phyloP scores from a whole-genome alignment of 1,140 invertebrate genomes.

The Macrobrachium nipponense region DNA sequence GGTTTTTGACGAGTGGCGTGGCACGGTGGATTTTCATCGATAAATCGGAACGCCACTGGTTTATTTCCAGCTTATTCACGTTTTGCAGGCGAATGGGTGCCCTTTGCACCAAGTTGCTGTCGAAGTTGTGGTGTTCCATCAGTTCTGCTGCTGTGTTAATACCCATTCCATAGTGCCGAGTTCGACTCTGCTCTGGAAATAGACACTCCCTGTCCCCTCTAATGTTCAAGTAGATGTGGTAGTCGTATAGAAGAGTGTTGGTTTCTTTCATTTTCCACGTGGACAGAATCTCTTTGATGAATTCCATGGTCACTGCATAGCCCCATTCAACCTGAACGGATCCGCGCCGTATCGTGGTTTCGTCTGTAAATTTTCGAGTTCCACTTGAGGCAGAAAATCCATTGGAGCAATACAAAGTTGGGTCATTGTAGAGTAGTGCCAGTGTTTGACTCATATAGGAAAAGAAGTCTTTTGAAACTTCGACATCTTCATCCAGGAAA shows the following conservation, averaged over 20 bases:
- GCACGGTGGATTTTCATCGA: background rate
- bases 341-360: constrained; percentile 66
- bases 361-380: background rate
- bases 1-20: background rate
- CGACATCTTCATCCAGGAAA: constrained; percentile 77
- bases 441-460: constrained; percentile 76
- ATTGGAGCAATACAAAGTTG: constrained; percentile 66
- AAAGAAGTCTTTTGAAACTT: constrained; percentile 77
- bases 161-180: constrained; percentile 38
- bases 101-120: too few relatives aligned
- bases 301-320: constrained; percentile 31
- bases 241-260: constrained; percentile 28
- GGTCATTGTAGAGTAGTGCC: constrained; percentile 73
- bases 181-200: constrained; percentile 19
- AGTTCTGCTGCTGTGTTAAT: constrained; percentile 9
- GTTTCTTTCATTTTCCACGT: background rate
- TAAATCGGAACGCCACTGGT: too few relatives aligned
- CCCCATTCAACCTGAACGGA: constrained; percentile 43
- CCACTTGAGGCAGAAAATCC: background rate
- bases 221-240: constrained; percentile 32
- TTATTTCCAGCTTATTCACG: too few relatives aligned
- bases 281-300: constrained; percentile 16
- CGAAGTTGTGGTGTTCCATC: too few relatives aligned
- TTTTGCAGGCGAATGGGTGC: too few relatives aligned
- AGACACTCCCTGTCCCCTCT: constrained; percentile 35